These are phyloP conservation scores for Dioctria linearis DNA, from an alignment of 2,888 invertebrate genomes.

Conservation along the genomic window DNA sequence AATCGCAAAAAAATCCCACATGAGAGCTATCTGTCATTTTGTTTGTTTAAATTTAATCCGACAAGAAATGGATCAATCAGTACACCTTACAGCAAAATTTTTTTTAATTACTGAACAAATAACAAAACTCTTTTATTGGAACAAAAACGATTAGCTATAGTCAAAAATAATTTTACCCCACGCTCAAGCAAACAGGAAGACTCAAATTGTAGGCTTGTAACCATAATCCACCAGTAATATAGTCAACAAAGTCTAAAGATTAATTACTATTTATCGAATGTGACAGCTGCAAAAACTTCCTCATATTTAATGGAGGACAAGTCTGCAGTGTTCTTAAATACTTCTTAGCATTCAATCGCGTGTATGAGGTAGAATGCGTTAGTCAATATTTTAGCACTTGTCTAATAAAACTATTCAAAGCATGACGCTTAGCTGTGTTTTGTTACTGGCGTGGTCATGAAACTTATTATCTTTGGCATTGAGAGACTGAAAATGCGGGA, in stretches of 20 bases:
- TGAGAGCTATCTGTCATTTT: no score
- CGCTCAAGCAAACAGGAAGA: no score
- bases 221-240: not conserved
- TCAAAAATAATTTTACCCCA: no score
- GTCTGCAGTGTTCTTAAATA: not conserved
- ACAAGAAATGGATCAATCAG: no score
- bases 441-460: constrained; percentile 11
- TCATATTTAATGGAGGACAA: constrained; percentile 22
- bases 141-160: no score
- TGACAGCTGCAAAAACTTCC: constrained; percentile 20
- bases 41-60: no score
- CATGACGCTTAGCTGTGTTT: not conserved
- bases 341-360: not conserved
- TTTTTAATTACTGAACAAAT: no score
- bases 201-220: not conserved
- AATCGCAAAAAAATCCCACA: no score
- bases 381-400: not conserved
- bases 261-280: constrained; percentile 11
- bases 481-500: constrained; percentile 9
- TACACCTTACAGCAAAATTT: no score
- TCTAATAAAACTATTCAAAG: constrained; percentile 4
- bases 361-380: not conserved
- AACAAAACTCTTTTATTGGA: no score
- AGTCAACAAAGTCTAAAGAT: not conserved
- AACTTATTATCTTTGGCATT: constrained; percentile 41